phyloP scores from a whole-genome alignment of 2,888 invertebrate genomes.

The Argyresthia albistria region DNA sequence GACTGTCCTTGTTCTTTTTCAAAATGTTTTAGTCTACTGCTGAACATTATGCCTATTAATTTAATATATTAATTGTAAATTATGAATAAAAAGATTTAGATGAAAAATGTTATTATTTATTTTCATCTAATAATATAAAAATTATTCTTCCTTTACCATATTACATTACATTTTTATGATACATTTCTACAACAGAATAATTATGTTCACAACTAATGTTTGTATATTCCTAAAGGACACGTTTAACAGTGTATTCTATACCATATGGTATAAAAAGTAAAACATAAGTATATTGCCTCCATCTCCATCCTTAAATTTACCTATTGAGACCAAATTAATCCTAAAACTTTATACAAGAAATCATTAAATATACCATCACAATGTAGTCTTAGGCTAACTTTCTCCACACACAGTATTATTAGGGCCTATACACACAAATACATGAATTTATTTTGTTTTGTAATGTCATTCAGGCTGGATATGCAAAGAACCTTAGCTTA shows the following conservation, averaged over 20 bases:
- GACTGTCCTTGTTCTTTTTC: not conserved
- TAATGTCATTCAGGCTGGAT: too few relatives aligned
- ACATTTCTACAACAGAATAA: slow-evolving; percentile 20
- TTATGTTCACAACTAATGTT: slow-evolving; percentile 23
- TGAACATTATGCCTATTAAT: not conserved
- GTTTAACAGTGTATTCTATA: not conserved
- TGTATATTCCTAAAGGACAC: slow-evolving; percentile 6
- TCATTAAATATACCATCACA: too few relatives aligned
- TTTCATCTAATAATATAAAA: slow-evolving; percentile 24
- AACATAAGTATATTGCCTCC: not conserved
- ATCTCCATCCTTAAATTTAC: not conserved
- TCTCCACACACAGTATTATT: too few relatives aligned
- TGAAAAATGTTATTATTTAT: not conserved
- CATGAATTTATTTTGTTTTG: too few relatives aligned
- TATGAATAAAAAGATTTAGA: not conserved
- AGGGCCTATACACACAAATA: too few relatives aligned
- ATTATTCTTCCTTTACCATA: slow-evolving; percentile 22
- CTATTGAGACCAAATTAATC: slow-evolving; percentile 1
- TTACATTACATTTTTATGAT: slow-evolving; percentile 18
- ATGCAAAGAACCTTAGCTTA: too few relatives aligned
- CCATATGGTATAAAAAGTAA: not conserved
- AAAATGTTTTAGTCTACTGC: not conserved
- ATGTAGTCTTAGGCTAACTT: too few relatives aligned
- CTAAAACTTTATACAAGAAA: not conserved
- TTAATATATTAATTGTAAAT: not conserved